Percentiles rank a stretch among this genome's conserved stretches.
phyloP scores from a whole-genome alignment of 1,140 invertebrate genomes.

The Tenebrio molitor region DNA sequence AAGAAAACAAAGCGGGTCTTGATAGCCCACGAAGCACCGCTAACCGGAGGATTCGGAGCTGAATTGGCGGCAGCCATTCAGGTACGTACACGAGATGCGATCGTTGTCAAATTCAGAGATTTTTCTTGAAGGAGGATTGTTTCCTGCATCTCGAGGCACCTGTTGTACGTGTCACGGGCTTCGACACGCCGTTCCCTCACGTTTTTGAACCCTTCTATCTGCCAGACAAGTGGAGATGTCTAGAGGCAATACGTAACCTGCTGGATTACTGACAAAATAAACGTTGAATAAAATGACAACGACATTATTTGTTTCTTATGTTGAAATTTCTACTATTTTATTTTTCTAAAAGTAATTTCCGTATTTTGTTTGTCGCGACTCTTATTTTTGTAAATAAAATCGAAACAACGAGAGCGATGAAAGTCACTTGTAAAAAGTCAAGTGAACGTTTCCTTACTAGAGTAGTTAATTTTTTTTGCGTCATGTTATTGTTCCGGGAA shows the following conservation, averaged over 20 bases:
- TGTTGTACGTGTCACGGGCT: conserved; percentile 91
- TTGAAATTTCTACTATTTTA: conserved; percentile 8
- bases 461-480: conserved; percentile 11
- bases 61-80: conserved; percentile 96
- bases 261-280: conserved; percentile 76
- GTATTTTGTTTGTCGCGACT: conserved; percentile 1
- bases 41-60: conserved; percentile 96
- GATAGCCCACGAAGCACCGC: conserved; percentile 96
- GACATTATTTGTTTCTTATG: conserved; percentile 10
- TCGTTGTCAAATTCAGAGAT: neutral
- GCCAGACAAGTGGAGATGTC: conserved; percentile 93
- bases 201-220: conserved; percentile 97
- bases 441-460: conserved; percentile 32
- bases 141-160: conserved; percentile 97
- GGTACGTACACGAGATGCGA: conserved; percentile 70
- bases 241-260: conserved; percentile 84
- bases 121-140: conserved; percentile 83
- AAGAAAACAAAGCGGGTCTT: conserved; percentile 94
- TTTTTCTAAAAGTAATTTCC: conserved; percentile 4
- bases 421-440: conserved; percentile 15
- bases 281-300: conserved; percentile 14
- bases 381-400: conserved; percentile 21
- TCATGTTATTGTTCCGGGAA: conserved; percentile 33
- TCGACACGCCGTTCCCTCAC: conserved; percentile 98
- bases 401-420: conserved; percentile 35